Conservation (phyloP, 2,888 invertebrate species). For the Ernsta delagoae region DNA sequence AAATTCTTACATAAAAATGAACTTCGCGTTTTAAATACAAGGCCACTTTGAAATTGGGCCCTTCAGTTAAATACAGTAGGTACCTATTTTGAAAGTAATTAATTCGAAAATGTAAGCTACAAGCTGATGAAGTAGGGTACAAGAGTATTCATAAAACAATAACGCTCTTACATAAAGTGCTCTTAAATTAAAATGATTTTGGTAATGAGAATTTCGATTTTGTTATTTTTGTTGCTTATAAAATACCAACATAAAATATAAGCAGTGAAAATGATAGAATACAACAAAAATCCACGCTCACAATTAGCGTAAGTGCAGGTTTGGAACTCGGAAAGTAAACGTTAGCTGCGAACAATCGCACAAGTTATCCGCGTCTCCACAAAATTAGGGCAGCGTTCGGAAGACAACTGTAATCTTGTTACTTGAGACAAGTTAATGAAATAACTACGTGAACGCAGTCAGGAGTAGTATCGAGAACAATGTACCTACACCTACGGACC, state of each 20-base stretch:
- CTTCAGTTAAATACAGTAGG: neutral
- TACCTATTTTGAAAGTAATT: constrained; percentile 9
- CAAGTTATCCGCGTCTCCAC: constrained; percentile 32
- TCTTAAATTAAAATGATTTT: constrained; percentile 9
- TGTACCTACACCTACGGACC: neutral
- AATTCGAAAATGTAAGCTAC: constrained; percentile 12
- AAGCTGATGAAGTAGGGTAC: constrained; percentile 5
- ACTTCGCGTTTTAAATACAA: constrained; percentile 9
- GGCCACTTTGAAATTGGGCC: constrained; percentile 1
- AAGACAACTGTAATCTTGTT: constrained; percentile 35
- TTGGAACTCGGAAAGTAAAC: constrained; percentile 30
- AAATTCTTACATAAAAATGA: constrained; percentile 11
- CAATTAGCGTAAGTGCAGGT: constrained; percentile 34
- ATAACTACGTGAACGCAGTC: constrained; percentile 28
- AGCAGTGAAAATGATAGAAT: neutral
- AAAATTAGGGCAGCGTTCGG: constrained; percentile 32
- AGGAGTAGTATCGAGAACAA: constrained; percentile 19
- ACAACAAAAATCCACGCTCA: neutral
- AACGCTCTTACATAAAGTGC: constrained; percentile 13
- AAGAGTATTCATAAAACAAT: constrained; percentile 16
- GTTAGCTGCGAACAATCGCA: constrained; percentile 33
- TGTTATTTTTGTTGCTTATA: too few relatives aligned
- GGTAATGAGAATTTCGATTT: neutral
- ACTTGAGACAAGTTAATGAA: constrained; percentile 29
- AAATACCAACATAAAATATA: neutral